Percentiles rank a stretch among this genome's conserved stretches.
These are phyloP conservation scores for Mesocentrotus franciscanus DNA, from an alignment of 53 echinoderm and acorn worm species.

Conservation along the genomic window DNA sequence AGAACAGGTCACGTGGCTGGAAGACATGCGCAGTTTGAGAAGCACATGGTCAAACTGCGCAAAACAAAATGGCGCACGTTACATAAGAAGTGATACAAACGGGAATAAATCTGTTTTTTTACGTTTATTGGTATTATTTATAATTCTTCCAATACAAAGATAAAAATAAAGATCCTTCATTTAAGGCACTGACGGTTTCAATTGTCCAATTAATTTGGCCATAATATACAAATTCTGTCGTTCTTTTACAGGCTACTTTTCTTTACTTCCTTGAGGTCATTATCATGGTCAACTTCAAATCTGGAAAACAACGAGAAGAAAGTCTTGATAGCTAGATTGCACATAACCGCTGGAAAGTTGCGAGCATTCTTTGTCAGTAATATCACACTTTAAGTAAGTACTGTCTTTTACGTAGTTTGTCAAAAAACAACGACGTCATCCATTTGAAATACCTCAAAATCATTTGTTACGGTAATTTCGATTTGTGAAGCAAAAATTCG, in stretches of 20 bases:
- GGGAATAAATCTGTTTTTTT: not conserved
- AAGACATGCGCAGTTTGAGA: slow-evolving; percentile 41
- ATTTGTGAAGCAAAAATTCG: slow-evolving; percentile 27
- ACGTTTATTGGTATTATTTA: not conserved
- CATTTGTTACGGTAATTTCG: slow-evolving; percentile 7
- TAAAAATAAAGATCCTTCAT: slow-evolving; percentile 20
- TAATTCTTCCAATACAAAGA: not conserved
- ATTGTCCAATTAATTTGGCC: slow-evolving; percentile 15
- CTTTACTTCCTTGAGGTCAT: not conserved
- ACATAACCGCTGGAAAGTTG: slow-evolving; percentile 67
- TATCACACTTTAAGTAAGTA: slow-evolving; percentile 63
- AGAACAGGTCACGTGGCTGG: slow-evolving; percentile 34
- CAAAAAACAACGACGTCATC: slow-evolving; percentile 28
- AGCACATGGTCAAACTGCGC: not conserved
- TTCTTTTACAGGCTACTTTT: not conserved
- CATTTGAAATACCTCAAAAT: slow-evolving; percentile 15
- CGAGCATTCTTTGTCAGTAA: slow-evolving; percentile 61
- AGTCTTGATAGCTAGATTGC: slow-evolving; percentile 60
- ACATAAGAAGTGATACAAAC: not conserved
- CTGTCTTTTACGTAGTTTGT: slow-evolving; percentile 57
- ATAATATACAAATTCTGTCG: not conserved
- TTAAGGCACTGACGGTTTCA: not conserved
- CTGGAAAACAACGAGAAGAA: slow-evolving; percentile 32
- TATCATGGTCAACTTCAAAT: not conserved
- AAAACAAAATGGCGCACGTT: not conserved